Evolutionary conservation across 2,113 vertebrate species (phyloP).

Genomic region (Rutilus rutilus): DNA sequence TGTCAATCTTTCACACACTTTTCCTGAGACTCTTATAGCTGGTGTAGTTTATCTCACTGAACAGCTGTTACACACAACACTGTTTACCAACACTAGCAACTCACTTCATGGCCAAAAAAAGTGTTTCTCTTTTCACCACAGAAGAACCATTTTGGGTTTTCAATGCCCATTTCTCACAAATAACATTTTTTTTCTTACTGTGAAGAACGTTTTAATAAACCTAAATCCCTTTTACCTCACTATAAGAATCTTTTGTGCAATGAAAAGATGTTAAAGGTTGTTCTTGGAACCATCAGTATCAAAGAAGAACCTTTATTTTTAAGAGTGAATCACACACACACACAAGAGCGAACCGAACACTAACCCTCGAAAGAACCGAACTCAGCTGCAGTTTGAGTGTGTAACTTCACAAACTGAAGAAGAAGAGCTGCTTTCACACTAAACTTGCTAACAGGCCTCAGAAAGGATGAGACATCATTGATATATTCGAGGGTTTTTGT

Average conservation of each 20-base stretch:
- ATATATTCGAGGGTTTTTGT: conserved; percentile 2
- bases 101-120: neutral
- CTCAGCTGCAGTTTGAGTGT: neutral
- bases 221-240: too few relatives aligned
- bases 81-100: neutral
- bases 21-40: neutral
- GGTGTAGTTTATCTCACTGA: neutral
- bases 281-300: too few relatives aligned
- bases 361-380: neutral
- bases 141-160: too few relatives aligned
- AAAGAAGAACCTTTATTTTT: too few relatives aligned
- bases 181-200: too few relatives aligned
- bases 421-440: neutral
- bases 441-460: neutral
- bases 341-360: neutral
- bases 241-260: too few relatives aligned
- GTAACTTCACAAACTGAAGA: neutral
- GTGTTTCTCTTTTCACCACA: neutral
- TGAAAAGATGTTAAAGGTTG: too few relatives aligned
- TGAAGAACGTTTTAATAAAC: too few relatives aligned
- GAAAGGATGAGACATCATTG: neutral
- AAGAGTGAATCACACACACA: neutral
- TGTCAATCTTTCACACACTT: neutral
- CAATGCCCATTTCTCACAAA: too few relatives aligned
- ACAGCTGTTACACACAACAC: neutral